Conservation (phyloP, 2,113 vertebrate genomes). For the Panthera leo region DNA sequence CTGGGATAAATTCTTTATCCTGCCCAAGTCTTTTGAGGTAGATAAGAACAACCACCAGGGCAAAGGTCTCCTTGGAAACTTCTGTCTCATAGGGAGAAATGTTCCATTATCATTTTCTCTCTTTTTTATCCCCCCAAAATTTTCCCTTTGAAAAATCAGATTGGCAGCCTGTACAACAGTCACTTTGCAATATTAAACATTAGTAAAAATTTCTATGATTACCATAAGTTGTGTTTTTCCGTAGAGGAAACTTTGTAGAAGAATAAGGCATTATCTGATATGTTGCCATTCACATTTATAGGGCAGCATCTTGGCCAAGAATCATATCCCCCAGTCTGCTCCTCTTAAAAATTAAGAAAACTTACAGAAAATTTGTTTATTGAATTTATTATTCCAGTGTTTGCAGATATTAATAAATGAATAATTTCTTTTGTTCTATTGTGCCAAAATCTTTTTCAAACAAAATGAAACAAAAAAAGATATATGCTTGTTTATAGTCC, state of each 20-base stretch:
- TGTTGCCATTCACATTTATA: background rate
- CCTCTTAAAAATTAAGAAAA: constrained; percentile 12
- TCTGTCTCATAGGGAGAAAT: background rate
- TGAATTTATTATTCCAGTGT: background rate
- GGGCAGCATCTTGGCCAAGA: background rate
- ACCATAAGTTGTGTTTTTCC: background rate
- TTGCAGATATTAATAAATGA: constrained; percentile 23
- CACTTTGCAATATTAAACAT: background rate
- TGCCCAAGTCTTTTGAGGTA: background rate
- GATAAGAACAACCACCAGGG: background rate
- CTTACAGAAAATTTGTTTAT: background rate
- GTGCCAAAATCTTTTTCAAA: constrained; percentile 17
- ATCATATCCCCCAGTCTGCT: background rate
- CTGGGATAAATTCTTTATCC: background rate
- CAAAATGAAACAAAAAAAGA: constrained; percentile 27
- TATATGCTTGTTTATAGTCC: background rate
- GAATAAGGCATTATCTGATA: background rate
- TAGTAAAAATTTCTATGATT: background rate
- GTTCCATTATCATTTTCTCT: background rate
- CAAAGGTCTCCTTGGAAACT: background rate
- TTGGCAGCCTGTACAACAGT: background rate
- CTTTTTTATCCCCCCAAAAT: too few relatives aligned
- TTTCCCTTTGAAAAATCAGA: background rate
- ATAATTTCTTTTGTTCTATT: background rate
- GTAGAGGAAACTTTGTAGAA: background rate